Base-by-base conservation (phyloP, 2,888 invertebrate genomes). In the Oscheius onirici region DNA sequence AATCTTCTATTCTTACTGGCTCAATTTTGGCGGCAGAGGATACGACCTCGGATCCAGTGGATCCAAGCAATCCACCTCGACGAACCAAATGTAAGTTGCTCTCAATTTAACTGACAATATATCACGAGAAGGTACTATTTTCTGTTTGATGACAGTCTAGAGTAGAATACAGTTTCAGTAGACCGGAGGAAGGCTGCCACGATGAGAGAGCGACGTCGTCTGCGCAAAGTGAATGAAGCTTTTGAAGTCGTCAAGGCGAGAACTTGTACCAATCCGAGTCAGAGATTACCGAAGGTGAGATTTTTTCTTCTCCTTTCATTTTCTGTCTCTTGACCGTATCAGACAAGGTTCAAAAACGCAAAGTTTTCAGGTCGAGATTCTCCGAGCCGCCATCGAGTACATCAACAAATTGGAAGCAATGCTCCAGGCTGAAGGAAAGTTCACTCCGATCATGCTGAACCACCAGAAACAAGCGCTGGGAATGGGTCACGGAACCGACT, bases 171-270 rank as follows among this genome's bases (percentile, higher is more conserved):
- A 61, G 44, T 95, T 54, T 93, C 95, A 0, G 93, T 97, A 10
- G 97, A 99, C 90, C 91, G 97, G 68, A 91, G 97, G 87, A 96
- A 96, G 91, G 97, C 97, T 6, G 97, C 97, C 0, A 99, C 97
- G 1, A 91, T 99, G 89, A 91, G 97, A 3, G 97, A 99, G 89
- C 90, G 97, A 77, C 90, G 97, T 81, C 91, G 97, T 75, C 91
- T 99, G 67, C 91, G 96, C 88, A 97, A 97, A 92, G 95, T 95
- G 58, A 99, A 99, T 89, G 97, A 99, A 89, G 97, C 97, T 0
- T 99, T 97, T 88, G 97, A 99, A 89, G 92, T 94, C 75, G 90
- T 99, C 46, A 94, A 97, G 87, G 91, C 94, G 85, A 90, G 97
- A 69, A 95, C 97, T 0, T 93, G 96, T 84, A 93, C 94, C 71